Base-by-base conservation (phyloP, 2,113 vertebrate species). In the Micromys minutus region DNA sequence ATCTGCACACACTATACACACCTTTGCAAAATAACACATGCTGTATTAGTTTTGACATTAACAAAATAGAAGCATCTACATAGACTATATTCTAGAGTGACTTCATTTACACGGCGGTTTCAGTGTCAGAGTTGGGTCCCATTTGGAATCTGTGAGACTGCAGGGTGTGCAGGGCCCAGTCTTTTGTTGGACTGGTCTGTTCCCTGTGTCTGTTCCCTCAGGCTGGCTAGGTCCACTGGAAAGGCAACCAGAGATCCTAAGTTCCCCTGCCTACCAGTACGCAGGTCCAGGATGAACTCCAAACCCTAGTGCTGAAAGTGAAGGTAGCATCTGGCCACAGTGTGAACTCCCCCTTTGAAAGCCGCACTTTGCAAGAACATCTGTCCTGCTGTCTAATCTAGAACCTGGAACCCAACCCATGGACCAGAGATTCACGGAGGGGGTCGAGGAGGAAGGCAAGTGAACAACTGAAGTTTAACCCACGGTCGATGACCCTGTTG, bases 11-110 rank as follows among this genome's bases (percentile, higher is more conserved):
- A 95, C 22, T 59, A 89, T 94, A 83, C 59, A 90, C 29, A 10
- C 69, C 71, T 93, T 81, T 83, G 55, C 93, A 96, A 97, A 97
- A 95, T 89, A 94, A 96, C 85, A 97, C 97, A 96, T 97, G 97
- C 96, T 87, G 36, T 50, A 72, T 93, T 65, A 97, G 92, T 88
- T 77, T 69, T 42, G 63, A 83, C 45, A 87, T 93, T 92, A 95
- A 96, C 92, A 96, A 93, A 97, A 97, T 91, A 94, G 71, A 95
- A 91, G 94, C 88, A 90, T 96, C 87, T 87, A 91, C 83, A 94
- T 0, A 93, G 88, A 97, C 63, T 95, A 88, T 83, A 83, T 24
- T 94, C 85, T 93, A 94, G 85, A 85, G 90, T 75, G 84, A 94
- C 76, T 92, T 97, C 67, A 84, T 34, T 79, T 85, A 88, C 59